Percentiles rank a stretch among this genome's conserved stretches.
These are phyloP conservation scores for Homarus gammarus DNA, from an alignment of 2,888 invertebrate genomes.

Conservation along the genomic window DNA sequence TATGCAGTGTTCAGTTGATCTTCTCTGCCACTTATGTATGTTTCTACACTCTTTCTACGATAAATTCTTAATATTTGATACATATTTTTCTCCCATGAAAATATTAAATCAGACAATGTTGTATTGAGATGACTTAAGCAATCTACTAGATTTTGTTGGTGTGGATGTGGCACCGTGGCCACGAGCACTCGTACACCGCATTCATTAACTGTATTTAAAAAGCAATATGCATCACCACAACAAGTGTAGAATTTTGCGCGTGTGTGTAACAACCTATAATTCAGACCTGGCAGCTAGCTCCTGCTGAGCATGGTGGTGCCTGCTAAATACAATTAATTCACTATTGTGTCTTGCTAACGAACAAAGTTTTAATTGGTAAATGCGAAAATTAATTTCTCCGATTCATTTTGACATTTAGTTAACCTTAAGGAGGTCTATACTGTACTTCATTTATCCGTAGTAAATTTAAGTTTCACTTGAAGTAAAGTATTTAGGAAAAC, in stretches of 20 bases:
- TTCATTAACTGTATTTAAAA: background rate
- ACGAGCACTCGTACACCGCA: constrained; percentile 17
- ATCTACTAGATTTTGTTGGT: background rate
- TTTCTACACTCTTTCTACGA: background rate
- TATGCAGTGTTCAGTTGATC: background rate
- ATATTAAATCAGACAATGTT: background rate
- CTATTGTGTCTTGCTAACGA: no score
- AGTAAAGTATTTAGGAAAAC: no score
- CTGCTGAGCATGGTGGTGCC: no score
- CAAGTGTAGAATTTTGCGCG: background rate
- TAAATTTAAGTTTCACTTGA: no score
- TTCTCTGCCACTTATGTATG: background rate
- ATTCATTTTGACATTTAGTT: no score
- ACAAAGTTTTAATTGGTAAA: no score
- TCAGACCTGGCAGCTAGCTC: no score
- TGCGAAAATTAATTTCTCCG: no score
- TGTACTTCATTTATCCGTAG: no score
- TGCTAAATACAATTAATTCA: no score
- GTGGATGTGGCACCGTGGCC: constrained; percentile 36
- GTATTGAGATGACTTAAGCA: background rate
- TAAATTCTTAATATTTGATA: background rate
- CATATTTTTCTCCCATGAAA: background rate
- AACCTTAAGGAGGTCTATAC: no score
- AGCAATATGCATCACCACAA: background rate
- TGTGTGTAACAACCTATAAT: no score